phyloP scores from a whole-genome alignment of 2,888 invertebrate genomes.

The Labia minor region DNA sequence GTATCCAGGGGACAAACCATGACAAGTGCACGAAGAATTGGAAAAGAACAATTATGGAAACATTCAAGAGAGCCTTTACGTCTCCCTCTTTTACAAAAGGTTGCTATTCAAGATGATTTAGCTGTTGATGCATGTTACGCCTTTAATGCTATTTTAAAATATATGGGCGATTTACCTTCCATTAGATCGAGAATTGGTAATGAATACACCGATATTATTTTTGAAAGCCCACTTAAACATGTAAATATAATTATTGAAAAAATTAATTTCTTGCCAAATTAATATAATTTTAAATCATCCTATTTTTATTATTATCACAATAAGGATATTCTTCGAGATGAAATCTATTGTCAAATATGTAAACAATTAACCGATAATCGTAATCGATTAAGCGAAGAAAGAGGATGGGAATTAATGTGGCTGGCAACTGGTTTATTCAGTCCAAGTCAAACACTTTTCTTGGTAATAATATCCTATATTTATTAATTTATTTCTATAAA shows the following conservation, averaged over 20 bases:
- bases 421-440: constrained; percentile 74
- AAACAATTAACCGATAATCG: constrained; percentile 85
- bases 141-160: constrained; percentile 66
- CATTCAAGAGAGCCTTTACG: constrained; percentile 71
- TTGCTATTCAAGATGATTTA: constrained; percentile 57
- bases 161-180: constrained; percentile 88
- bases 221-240: constrained; percentile 61
- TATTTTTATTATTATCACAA: constrained; percentile 23
- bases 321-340: constrained; percentile 72
- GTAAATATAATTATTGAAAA: constrained; percentile 34
- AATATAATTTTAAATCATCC: too few relatives aligned
- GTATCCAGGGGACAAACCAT: constrained; percentile 53
- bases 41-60: constrained; percentile 68
- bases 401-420: constrained; percentile 94
- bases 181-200: constrained; percentile 61
- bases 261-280: too few relatives aligned
- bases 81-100: constrained; percentile 66
- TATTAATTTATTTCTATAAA: neutral
- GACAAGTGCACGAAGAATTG: constrained; percentile 51
- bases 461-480: constrained; percentile 34
- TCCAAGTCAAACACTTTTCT: constrained; percentile 62
- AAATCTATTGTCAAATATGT: constrained; percentile 88
- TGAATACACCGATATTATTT: constrained; percentile 82
- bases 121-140: constrained; percentile 62
- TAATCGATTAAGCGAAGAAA: constrained; percentile 71